These are phyloP conservation scores for Choloepus hoffmanni DNA, from an alignment of 2,113 vertebrate species.

Conservation along the genomic window DNA sequence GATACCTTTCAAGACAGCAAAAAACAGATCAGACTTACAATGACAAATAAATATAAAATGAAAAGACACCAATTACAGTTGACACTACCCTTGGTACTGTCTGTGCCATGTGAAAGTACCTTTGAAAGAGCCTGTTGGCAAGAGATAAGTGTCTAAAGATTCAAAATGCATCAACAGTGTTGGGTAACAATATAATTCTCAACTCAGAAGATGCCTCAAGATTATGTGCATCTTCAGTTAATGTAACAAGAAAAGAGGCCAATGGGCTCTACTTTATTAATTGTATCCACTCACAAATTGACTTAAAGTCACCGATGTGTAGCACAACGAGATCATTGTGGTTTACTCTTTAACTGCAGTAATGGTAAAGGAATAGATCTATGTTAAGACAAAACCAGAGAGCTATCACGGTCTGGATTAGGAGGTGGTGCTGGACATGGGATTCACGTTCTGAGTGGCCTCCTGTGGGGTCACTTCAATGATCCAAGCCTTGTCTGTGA, in stretches of 20 bases:
- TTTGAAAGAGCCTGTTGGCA: slow-evolving; percentile 93
- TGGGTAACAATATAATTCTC: too few relatives aligned
- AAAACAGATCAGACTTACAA: too few relatives aligned
- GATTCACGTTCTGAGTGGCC: slow-evolving; percentile 97
- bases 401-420: slow-evolving; percentile 88
- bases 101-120: slow-evolving; percentile 92
- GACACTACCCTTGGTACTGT: slow-evolving; percentile 88
- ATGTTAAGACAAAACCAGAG: slow-evolving; percentile 89
- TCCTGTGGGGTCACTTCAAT: slow-evolving; percentile 98
- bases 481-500: slow-evolving; percentile 99
- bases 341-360: slow-evolving; percentile 91
- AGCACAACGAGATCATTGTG: slow-evolving; percentile 88
- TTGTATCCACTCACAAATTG: slow-evolving; percentile 84
- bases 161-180: too few relatives aligned
- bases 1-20: slow-evolving; percentile 89
- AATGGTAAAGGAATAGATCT: slow-evolving; percentile 92
- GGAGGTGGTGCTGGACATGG: slow-evolving; percentile 96
- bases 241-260: slow-evolving; percentile 95
- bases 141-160: slow-evolving; percentile 75
- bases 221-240: too few relatives aligned
- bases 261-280: slow-evolving; percentile 91
- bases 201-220: too few relatives aligned
- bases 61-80: slow-evolving; percentile 90
- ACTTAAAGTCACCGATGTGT: slow-evolving; percentile 89
- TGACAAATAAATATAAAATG: slow-evolving; percentile 88